Evolutionary conservation across 2,113 vertebrate genomes (phyloP).

Genomic region (Osmerus mordax): DNA sequence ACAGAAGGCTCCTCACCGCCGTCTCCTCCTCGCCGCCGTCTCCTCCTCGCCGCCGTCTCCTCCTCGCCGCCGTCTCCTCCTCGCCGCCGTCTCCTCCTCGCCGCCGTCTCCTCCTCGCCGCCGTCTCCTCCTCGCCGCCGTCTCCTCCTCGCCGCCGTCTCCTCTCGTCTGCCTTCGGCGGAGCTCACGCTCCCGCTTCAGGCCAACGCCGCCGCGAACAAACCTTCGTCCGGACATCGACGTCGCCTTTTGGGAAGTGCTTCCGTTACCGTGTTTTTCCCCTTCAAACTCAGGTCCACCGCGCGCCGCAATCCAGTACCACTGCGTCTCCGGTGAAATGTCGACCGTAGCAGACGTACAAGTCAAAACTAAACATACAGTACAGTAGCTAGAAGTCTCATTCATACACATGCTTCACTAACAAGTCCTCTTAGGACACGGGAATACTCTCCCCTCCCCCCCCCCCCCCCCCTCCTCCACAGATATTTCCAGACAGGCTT

Average conservation of each 20-base stretch:
- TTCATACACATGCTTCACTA: neutral
- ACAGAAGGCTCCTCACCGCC: neutral
- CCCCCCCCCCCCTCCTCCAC: neutral
- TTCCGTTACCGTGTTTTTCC: no score
- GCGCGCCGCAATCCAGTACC: neutral
- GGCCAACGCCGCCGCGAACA: no score
- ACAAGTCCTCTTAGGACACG: neutral
- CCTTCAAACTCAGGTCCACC: no score
- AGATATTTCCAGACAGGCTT: slow-evolving; percentile 9
- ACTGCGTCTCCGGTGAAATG: neutral
- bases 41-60: slow-evolving; percentile 13
- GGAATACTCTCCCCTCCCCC: neutral
- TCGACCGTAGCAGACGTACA: neutral
- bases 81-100: slow-evolving; percentile 14
- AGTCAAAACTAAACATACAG: neutral
- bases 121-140: slow-evolving; percentile 6
- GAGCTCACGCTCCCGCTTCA: neutral
- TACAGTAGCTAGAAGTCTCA: neutral
- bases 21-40: slow-evolving; percentile 29
- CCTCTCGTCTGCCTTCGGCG: neutral
- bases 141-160: slow-evolving; percentile 28
- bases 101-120: slow-evolving; percentile 28
- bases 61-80: slow-evolving; percentile 23
- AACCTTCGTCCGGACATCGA: no score
- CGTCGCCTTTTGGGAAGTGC: no score